Base-by-base conservation (phyloP, 1,140 invertebrate species). In the Pachypeltis micranthus region DNA sequence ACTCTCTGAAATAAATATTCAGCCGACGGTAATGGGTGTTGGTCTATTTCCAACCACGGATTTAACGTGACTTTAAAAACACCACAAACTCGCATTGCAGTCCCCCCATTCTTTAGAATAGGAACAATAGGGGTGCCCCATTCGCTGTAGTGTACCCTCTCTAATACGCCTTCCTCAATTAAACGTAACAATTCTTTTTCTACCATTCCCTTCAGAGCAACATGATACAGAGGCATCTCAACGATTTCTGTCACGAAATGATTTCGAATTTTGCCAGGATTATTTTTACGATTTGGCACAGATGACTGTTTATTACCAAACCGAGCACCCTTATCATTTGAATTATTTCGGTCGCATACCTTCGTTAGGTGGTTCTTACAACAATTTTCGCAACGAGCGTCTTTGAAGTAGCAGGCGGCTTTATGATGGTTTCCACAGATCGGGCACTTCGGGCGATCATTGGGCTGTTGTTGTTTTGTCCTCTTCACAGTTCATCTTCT, bases 121-220 rank as follows among this genome's bases (percentile, higher is more conserved):
- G 21, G 24, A 16, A 44, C 29, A 31, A 51, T 61, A 14, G 29
- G 57, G n/a, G 44, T 21, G 14, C 12, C 29, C 58, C 44, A 57
- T 39, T 65, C 44, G 59, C 66, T 66, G 26, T 51, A n/a, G 21
- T 57, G 16, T 3, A 56, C 26, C 16, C 59, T 66, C 44, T 68
- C 66, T 39, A 65, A 34, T 68, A 63, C 63, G 64, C 58, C 63
- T 66, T 34, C 64, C 65, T 27, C 10, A 3, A 24, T 23, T 4
- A 61, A 25, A 4, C 39, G 12, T 16, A 25, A 3, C 3, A 61
- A 23, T 61, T 61, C 59, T 12, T 61, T 25, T 26, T 61, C 39
- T 3, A 61, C 21, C 26, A 7, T 26, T 12, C 7, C 39, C 14
- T 61, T 12, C 12, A 44, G 39, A 2, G 39, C 16, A 12, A 39